phyloP scores from a whole-genome alignment of 2,113 vertebrate genomes.

The Dasyornis broadbenti region DNA sequence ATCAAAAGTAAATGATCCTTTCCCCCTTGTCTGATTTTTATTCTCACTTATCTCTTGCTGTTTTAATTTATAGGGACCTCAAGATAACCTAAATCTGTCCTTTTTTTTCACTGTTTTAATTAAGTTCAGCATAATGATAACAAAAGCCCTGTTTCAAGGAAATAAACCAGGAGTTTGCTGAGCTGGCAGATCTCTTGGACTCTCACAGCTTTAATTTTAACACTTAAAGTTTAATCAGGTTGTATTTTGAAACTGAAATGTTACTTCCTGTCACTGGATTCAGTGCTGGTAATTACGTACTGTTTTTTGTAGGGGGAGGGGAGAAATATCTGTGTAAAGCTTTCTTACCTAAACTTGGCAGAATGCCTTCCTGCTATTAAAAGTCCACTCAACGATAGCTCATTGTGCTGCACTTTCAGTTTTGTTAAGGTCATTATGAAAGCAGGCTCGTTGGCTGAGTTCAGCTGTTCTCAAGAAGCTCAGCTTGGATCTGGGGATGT shows the following conservation, averaged over 20 bases:
- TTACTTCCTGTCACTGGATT: background rate
- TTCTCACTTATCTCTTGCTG: background rate
- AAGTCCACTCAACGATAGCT: background rate
- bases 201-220: slow-evolving; percentile 29
- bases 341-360: background rate
- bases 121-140: background rate
- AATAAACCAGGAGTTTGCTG: background rate
- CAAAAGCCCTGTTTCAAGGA: background rate
- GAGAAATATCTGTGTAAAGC: background rate
- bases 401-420: background rate
- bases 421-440: background rate
- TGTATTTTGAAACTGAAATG: slow-evolving; percentile 11
- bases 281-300: background rate
- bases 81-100: background rate
- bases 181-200: background rate
- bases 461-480: background rate
- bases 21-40: background rate
- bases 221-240: slow-evolving; percentile 23
- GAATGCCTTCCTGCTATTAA: background rate
- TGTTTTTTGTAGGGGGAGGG: background rate
- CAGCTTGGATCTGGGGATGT: background rate
- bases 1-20: background rate
- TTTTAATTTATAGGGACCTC: background rate
- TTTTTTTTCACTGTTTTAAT: background rate
- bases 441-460: background rate